Conservation (phyloP, 2,113 vertebrate species). For the Gopherus evgoodei region DNA sequence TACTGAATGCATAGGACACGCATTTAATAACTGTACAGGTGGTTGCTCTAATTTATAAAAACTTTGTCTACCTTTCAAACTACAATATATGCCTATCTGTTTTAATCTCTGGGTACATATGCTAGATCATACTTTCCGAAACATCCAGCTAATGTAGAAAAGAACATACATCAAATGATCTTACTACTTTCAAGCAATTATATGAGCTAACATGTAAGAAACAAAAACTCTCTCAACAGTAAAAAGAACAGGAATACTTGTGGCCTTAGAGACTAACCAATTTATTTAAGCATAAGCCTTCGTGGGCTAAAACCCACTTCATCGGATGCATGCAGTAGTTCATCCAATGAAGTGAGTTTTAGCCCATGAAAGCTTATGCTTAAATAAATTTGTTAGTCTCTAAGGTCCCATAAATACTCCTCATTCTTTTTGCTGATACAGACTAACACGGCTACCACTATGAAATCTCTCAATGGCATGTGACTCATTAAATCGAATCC, state of each 20-base stretch:
- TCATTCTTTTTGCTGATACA: too few species aligned
- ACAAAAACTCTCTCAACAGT: not conserved
- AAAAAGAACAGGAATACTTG: too few species aligned
- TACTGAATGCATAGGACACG: fast-evolving
- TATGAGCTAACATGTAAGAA: not conserved
- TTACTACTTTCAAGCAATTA: not conserved
- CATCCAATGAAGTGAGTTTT: too few species aligned
- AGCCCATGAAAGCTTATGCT: too few species aligned
- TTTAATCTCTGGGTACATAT: not conserved
- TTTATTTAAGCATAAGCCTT: too few species aligned
- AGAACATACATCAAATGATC: not conserved
- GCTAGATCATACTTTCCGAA: not conserved
- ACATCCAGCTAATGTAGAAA: not conserved
- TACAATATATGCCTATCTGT: not conserved
- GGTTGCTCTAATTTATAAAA: not conserved
- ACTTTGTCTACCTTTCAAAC: not conserved
- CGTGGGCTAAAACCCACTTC: too few species aligned
- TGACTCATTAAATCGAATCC: not conserved
- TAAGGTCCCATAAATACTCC: too few species aligned
- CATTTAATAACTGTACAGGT: not conserved
- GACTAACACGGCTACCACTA: too few species aligned
- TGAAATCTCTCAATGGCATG: not conserved
- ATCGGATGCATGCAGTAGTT: too few species aligned
- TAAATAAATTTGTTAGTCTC: too few species aligned
- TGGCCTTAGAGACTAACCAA: too few species aligned